Percentiles rank a stretch among this genome's conserved stretches.
Conservation (phyloP, 2,113 vertebrate species). For the Zingel zingel region DNA sequence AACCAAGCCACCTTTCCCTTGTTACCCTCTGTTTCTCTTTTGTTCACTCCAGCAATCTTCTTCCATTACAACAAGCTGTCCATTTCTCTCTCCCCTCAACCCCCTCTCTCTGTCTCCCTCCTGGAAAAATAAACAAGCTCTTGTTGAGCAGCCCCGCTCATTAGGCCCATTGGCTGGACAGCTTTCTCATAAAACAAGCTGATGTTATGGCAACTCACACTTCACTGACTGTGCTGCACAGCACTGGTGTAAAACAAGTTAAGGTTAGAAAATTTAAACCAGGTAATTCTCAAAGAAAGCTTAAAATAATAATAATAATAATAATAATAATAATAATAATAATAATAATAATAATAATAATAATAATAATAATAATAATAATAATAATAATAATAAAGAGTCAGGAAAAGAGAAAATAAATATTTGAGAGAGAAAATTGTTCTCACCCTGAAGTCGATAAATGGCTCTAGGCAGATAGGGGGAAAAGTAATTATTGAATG, state of each 20-base stretch:
- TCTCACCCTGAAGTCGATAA: neutral
- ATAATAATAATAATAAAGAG: neutral
- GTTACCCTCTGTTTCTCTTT: neutral
- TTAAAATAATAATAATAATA: neutral
- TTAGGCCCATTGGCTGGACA: conserved; percentile 54
- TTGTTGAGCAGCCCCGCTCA: conserved; percentile 49
- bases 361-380: neutral
- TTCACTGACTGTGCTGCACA: conserved; percentile 16
- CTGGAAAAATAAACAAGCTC: conserved; percentile 72
- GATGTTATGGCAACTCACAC: conserved; percentile 56
- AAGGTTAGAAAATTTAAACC: neutral
- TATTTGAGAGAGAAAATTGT: neutral
- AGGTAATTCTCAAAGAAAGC: neutral
- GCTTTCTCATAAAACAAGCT: conserved; percentile 46
- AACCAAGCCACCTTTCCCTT: conserved; percentile 18
- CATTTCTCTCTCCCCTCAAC: conserved; percentile 13
- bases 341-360: neutral
- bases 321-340: neutral
- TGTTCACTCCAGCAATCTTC: conserved; percentile 40
- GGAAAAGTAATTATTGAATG: conserved; percentile 8
- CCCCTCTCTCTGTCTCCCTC: conserved; percentile 7
- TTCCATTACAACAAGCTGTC: conserved; percentile 51
- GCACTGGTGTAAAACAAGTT: neutral
- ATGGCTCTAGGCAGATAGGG: neutral
- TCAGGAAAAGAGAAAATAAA: neutral